Evolutionary conservation across 2,797 vertebrate genomes (phyloP), one percentile per base, ranked within the genome.

Genomic region (Gambelia wislizenii): DNA sequence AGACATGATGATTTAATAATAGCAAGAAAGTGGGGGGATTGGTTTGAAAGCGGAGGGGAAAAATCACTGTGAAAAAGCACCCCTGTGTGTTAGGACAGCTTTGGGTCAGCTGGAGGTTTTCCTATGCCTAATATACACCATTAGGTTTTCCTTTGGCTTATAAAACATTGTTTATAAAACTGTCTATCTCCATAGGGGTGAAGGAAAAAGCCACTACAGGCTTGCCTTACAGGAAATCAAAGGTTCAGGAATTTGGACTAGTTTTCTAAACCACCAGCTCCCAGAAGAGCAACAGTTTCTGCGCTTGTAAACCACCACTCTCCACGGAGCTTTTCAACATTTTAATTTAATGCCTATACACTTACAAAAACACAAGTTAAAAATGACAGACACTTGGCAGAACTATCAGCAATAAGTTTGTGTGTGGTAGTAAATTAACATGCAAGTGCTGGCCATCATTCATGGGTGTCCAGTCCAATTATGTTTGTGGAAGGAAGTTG

Each of bases 371-470:
- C 91, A 93, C 82, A 92, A 91, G 64, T 78, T 89, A 82, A 84
- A 75, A 83, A 87, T 88, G 86, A 91, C 33, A 70, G 84, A 33
- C 64, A 84, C 92, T 91, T 93, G 83, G 90, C 91, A 92, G 92
- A 88, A 92, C 91, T 88, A 92, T 93, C 91, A 92, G 87, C 89
- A 90, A 84, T 91, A 95, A 96, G 92, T 89, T 91, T 72, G 70
- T 84, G 96, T 87, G 75, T 94, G 0, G 44, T 84, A 75, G 89
- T 79, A 84, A 93, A 79, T 81, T 44, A 85, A 82, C 83, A 86
- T 92, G n/a, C 44, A 90, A 82, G 88, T 94, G 84, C 93, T 84
- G 82, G 90, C 70, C 87, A 69, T 69, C 16, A 90, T 90, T 91
- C 83, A 82, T 77, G 56, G 59, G 20, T 89, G 87, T 87, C 91